Evolutionary conservation across 2,888 invertebrate genomes (phyloP), one percentile per base, ranked within the genome.

Genomic region (Digitonthophagus gazella): DNA sequence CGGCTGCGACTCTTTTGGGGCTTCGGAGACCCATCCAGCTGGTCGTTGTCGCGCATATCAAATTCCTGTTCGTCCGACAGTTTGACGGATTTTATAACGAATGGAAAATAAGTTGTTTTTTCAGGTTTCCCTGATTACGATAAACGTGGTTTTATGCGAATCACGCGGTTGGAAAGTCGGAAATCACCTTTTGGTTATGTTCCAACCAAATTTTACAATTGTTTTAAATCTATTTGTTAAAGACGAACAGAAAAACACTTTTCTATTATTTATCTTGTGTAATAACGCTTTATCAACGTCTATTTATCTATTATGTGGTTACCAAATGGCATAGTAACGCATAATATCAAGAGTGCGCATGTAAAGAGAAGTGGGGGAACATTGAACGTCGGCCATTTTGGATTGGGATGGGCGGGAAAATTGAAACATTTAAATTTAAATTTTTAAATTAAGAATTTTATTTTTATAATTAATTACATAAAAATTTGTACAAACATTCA

Each of bases 11-110:
- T 79, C 67, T 75, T 75, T 66, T 74, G 74, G 4, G 76, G 77
- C 65, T 77, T 75, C 64, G 77, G 77, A 63, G 79, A 78, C 14
- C 58, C 67, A 18, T 70, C 70, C 16, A 69, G 74, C 68, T 76
- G 75, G 16, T 80, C 79, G 74, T 77, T 80, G 73, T 79, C 80
- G n/a, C 78, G 72, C 79, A 80, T 80, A 72, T 72, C 73, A 58
- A 44, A 20, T 61, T 61, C 18, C 8, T 61, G 19, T 61, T 18
- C 18, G 18, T 61, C 19, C 18, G 61, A 61, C 61, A 61, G 61
- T 19, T 61, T 61, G 18, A 18, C 61, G 18, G 20, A 54, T 70
- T 16, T 58, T 15, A 20, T 28, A 18, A 15, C 57, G 18, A 20
- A 19, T 20, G 16, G 15, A 19, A 19, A 61, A 61, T 20, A 61